Conservation (phyloP, 2,888 invertebrate genomes). For the Trileptium ribeirensis region DNA sequence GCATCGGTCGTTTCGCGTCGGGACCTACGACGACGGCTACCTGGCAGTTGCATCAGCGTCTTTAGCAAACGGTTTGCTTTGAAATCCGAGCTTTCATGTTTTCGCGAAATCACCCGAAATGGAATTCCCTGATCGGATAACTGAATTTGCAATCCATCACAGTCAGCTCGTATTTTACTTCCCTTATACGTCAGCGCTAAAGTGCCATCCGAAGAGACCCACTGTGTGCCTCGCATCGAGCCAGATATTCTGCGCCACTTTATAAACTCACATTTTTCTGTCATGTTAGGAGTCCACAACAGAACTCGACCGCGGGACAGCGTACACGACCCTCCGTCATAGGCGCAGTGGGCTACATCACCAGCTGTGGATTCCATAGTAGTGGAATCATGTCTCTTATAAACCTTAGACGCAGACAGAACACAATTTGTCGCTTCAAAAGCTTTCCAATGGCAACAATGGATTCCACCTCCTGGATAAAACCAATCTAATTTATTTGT, state of each 20-base stretch:
- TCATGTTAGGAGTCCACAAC: neutral
- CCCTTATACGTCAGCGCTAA: neutral
- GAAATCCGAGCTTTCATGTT: neutral
- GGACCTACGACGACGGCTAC: too few relatives aligned
- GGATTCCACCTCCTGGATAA: neutral
- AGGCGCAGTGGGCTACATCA: neutral
- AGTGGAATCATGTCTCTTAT: neutral
- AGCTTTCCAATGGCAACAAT: neutral
- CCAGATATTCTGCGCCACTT: neutral
- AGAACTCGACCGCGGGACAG: neutral
- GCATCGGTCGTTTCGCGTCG: neutral
- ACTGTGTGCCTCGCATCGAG: neutral
- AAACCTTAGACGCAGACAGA: neutral
- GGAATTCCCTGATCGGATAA: neutral
- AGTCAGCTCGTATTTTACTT: neutral
- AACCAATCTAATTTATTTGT: neutral
- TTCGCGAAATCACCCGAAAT: neutral
- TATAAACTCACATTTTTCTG: neutral
- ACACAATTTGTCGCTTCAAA: neutral
- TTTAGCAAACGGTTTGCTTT: neutral
- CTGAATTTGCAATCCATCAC: neutral
- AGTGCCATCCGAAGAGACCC: neutral
- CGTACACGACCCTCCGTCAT: neutral
- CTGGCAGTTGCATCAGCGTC: too few relatives aligned
- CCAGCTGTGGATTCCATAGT: neutral